Base-by-base conservation (phyloP, 2,113 vertebrate species). In the Onychostruthus taczanowskii region DNA sequence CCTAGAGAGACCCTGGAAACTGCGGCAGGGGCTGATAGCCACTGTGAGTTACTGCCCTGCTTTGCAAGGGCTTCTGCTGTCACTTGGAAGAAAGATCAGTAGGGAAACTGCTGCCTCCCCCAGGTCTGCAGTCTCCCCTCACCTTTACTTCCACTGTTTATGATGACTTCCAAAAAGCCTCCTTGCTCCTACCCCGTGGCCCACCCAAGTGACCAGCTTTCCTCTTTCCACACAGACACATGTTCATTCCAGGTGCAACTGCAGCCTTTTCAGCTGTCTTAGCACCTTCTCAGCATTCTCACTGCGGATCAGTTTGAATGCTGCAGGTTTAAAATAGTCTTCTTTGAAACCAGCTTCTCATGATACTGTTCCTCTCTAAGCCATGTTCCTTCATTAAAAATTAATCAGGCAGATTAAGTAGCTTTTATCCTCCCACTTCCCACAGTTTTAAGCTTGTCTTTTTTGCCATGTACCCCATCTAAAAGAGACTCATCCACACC, bases 231-330 rank as follows among this genome's bases (percentile, higher is more conserved):
- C 26, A 8, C 17, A 44, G 47, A 24, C 22, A 22, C 0, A 1
- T 0, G 1, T 10, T 53, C 0, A 0, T 15, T 19, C 13, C 18
- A 18, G 35, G 6, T 39, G 28, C 1, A 4, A 47, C 3, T 90
- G 20, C 10, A 64, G 14, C 4, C 11, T 27, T 8, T 35, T 44
- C 2, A 1, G 26, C 21, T 58, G 18, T 41, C 13, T 76, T 55
- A 52, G 9, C 21, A 64, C 22, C 27, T 68, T 85, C 61, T 74
- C 0, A 0, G 31, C 41, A 86, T 19, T 63, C 22, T 68, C 6
- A 5, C 13, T 46, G 41, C 16, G 77, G 49, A 58, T 31, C 22
- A n/a, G 1, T 88, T 64, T 39, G 56, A 76, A 76, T 17, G 5
- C 7, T 81, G 23, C 0, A 3, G 4, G 23, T 82, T 89, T 70